Evolutionary conservation across 2,113 vertebrate species (phyloP).

Genomic region (Alethe castanea): DNA sequence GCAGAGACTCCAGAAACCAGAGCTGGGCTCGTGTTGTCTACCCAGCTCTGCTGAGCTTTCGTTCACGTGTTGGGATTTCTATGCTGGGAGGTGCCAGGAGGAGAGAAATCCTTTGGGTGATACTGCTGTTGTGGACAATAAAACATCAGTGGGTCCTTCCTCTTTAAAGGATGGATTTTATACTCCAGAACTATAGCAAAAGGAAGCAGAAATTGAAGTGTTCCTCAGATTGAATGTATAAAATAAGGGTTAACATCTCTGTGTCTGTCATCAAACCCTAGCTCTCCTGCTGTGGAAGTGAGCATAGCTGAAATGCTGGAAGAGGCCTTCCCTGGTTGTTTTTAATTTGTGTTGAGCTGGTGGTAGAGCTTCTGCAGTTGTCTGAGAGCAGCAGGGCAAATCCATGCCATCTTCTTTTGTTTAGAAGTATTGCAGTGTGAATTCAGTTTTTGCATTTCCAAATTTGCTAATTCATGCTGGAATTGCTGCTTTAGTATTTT

Average conservation of each 20-base stretch:
- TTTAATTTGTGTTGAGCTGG: not conserved
- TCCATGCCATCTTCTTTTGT: not conserved
- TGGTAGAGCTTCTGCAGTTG: not conserved
- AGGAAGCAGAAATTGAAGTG: not conserved
- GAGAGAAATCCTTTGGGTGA: not conserved
- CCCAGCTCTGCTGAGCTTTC: not conserved
- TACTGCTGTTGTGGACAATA: not conserved
- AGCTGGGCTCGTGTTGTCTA: not conserved
- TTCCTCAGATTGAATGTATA: not conserved
- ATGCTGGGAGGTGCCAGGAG: not conserved
- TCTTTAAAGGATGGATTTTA: not conserved
- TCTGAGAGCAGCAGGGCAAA: not conserved
- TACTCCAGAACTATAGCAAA: not conserved
- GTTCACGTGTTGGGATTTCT: not conserved
- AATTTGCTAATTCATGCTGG: not conserved
- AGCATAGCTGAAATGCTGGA: not conserved
- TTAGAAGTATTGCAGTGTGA: not conserved
- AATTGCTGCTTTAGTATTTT: not conserved
- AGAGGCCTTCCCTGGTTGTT: not conserved
- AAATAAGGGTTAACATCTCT: not conserved
- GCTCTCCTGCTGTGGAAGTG: not conserved
- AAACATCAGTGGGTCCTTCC: not conserved
- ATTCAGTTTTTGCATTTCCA: not conserved
- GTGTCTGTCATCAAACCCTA: not conserved
- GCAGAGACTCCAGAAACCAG: fast-evolving